Percentiles rank a stretch among this genome's conserved stretches.
Conservation (phyloP, 2,113 vertebrate species). For the Forbesichthys papilliferus region DNA sequence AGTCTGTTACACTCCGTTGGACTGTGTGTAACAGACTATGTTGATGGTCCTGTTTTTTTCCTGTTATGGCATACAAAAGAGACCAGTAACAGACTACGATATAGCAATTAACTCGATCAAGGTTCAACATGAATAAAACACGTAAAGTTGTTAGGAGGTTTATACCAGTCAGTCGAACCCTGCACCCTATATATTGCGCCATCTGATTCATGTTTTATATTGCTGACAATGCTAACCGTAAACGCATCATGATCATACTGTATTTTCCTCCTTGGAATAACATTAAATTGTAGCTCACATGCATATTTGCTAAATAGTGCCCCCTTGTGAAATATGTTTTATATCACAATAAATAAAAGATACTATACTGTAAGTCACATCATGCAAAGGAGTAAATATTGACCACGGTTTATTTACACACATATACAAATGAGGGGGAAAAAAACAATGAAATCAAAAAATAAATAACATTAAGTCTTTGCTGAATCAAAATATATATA, state of each 20-base stretch:
- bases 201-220: no score
- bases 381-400: conserved; percentile 35
- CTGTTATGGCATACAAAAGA: neutral
- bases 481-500: conserved; percentile 17
- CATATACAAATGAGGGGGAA: conserved; percentile 54
- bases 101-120: conserved; percentile 10
- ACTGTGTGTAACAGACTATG: no score
- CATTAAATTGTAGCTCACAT: no score
- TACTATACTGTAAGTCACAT: no score
- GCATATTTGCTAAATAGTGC: no score
- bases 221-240: no score
- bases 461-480: conserved; percentile 46
- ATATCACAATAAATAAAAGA: no score
- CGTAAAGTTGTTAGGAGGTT: neutral
- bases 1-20: neutral
- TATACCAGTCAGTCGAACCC: no score
- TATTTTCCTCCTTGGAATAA: no score
- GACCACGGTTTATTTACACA: conserved; percentile 72
- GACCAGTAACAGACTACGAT: neutral
- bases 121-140: conserved; percentile 32
- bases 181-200: no score
- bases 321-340: no score
- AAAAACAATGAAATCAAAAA: conserved; percentile 30
- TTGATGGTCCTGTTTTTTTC: neutral
- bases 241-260: no score